Base-by-base conservation (phyloP, 2,113 vertebrate species). In the Vulpes ferrilata region DNA sequence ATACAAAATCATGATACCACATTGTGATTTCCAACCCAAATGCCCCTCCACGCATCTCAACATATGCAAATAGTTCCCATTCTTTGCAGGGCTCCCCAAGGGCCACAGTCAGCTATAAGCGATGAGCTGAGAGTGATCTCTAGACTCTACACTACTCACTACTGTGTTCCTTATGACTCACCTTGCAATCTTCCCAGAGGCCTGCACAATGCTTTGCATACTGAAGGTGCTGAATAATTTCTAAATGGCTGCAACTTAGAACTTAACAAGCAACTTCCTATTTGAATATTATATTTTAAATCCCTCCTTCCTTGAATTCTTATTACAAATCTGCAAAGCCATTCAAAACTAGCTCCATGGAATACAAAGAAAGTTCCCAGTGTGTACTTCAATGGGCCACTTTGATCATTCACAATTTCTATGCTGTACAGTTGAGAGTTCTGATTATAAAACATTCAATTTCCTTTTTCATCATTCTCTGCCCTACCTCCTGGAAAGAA, bases 401-500 rank as follows among this genome's bases (percentile, higher is more conserved):
- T 87, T 92, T 62, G 83, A 80, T 64, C 57, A 73, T 83, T 59
- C 79, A 25, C 59, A 51, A 94, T 96, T 94, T 92, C 90, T 90
- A 30, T 43, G 35, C 43, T 87, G 17, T 84, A 53, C 25, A 67
- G 25, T 92, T 92, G 51, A 89, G 80, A 96, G 43, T 88, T 93
- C 84, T 90, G 51, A 69, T 76, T 69, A 57, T 82, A 94, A 93
- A 93, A 93, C 23, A 67, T 16, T 27, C 19, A 48, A 30, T 93
- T 95, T 96, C 22, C 27, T 59, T 87, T 94, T 83, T 73, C 59
- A 83, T 87, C 69, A 38, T 92, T 87, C 32, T 92, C 74, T 87
- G 83, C 17, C 53, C 53, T 74, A 55, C 53, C 12, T 83, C 69
- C 16, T 35, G n/a, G 69, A 88, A 90, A 84, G 35, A 92, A 94